A percentile compares a stretch with the other conserved stretches of the same genome.
phyloP scores from a whole-genome alignment of 2,888 invertebrate genomes.

The Digitonthophagus gazella region DNA sequence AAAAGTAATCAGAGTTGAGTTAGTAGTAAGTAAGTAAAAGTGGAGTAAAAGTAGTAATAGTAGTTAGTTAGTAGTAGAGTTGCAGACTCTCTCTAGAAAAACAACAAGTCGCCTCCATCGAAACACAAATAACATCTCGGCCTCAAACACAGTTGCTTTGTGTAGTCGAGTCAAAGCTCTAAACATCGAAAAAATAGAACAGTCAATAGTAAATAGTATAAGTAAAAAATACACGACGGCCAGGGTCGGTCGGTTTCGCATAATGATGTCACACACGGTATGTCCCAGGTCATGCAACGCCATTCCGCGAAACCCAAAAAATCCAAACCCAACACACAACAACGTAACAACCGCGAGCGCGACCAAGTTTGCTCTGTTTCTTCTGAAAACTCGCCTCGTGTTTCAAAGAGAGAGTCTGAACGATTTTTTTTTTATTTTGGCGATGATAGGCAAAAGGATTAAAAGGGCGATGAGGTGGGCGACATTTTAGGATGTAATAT shows the following conservation, averaged over 20 bases:
- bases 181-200: constrained; percentile 27
- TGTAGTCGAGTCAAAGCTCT: constrained; percentile 30
- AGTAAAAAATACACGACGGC: neutral
- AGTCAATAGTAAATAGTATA: constrained; percentile 13
- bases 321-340: neutral
- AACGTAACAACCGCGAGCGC: neutral
- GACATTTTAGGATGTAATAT: constrained; percentile 21
- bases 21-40: constrained; percentile 19
- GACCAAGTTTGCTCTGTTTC: constrained; percentile 30
- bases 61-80: constrained; percentile 26
- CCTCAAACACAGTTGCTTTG: constrained; percentile 26
- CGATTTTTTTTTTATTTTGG: no score
- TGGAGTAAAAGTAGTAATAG: constrained; percentile 19
- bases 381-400: constrained; percentile 3
- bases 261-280: no score
- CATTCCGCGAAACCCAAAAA: neutral
- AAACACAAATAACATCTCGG: constrained; percentile 25
- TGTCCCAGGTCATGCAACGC: constrained; percentile 8
- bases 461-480: constrained; percentile 27
- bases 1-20: constrained; percentile 20
- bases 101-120: constrained; percentile 26
- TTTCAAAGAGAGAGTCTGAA: constrained; percentile 27
- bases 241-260: no score
- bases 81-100: constrained; percentile 28
- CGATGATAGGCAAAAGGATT: constrained; percentile 8